Conservation (phyloP, 2,113 vertebrate species). For the Cottus gobio region DNA sequence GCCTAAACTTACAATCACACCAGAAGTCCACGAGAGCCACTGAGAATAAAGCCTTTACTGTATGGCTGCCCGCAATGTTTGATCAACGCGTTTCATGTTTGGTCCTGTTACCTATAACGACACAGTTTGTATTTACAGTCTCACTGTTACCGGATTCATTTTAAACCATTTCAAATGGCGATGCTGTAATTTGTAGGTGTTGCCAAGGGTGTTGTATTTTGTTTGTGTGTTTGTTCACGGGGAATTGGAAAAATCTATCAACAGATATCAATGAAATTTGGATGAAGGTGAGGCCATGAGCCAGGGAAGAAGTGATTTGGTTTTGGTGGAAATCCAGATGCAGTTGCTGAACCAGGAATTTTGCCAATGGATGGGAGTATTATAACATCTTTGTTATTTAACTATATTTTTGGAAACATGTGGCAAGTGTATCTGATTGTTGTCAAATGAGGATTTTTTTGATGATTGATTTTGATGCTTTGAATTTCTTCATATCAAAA, state of each 20-base stretch:
- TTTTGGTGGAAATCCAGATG: neutral
- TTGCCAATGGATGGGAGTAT: neutral
- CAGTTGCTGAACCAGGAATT: neutral
- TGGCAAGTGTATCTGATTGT: neutral
- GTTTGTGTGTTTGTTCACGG: slow-evolving; percentile 1
- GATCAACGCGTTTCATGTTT: slow-evolving; percentile 27
- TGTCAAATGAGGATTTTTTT: neutral
- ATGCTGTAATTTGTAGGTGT: slow-evolving; percentile 13
- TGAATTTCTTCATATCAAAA: neutral
- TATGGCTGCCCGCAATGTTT: neutral
- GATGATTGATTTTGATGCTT: neutral
- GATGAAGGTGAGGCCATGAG: neutral
- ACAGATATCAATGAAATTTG: slow-evolving; percentile 5
- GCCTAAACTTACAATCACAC: slow-evolving; percentile 53
- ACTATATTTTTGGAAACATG: neutral
- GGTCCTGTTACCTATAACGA: slow-evolving; percentile 12
- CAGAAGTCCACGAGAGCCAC: slow-evolving; percentile 35
- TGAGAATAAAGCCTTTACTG: slow-evolving; percentile 25
- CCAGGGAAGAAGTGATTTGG: neutral
- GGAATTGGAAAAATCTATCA: neutral
- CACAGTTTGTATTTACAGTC: slow-evolving; percentile 2
- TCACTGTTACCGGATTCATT: slow-evolving; percentile 4
- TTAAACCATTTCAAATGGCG: slow-evolving; percentile 9
- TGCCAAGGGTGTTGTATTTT: slow-evolving; percentile 9
- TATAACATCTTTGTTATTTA: neutral